Base-by-base conservation (phyloP, 2,888 invertebrate species). In the Platycnemis pennipes region DNA sequence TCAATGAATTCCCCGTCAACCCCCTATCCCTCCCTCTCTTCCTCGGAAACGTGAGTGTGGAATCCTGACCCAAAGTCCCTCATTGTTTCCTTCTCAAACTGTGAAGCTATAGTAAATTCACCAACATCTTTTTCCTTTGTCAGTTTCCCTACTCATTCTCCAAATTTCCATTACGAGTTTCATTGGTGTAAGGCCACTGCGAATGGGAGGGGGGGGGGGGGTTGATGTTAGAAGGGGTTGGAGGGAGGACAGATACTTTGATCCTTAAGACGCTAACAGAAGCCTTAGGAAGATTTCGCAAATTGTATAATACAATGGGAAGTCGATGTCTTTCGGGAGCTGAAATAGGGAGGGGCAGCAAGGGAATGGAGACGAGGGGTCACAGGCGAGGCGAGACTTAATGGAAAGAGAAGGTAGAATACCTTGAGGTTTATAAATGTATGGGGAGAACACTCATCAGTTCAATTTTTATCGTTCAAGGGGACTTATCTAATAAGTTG, bases 221-320 rank as follows among this genome's bases (percentile, higher is more conserved):
- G 53, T 8, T 8, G 46, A 46, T 8, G 53, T 13, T 1, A 11
- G 8, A 7, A 7, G 11, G 1, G 53, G 53, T 1, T 53, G 91
- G n/a, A 16, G 91, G 63, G 22, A 26, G 42, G 63, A 31, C 42
- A 91, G 53, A 91, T 91, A 91, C 91, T 44, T 91, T 56, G 56
- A 89, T 89, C 91, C 56, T 63, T 91, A 91, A 91, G 91, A 44
- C 91, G 63, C 42, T 91, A 91, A 91, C 91, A 91, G 91, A 91
- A 91, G 91, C 91, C 91, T 8, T 91, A 91, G 56, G 69, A 91
- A 91, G 69, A 91, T 63, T 56, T 91, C 91, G 91, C 63, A 63
- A 91, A 91, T 91, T 63, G 91, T 91, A 91, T 91, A 91, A 91
- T 63, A 42, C 42, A 91, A 63, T 91, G 56, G 91, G 91, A 91